A percentile compares a stretch with the other conserved stretches of the same genome.
These are phyloP conservation scores for Eubucco bourcierii DNA, from an alignment of 2,113 vertebrate genomes.

Conservation along the genomic window DNA sequence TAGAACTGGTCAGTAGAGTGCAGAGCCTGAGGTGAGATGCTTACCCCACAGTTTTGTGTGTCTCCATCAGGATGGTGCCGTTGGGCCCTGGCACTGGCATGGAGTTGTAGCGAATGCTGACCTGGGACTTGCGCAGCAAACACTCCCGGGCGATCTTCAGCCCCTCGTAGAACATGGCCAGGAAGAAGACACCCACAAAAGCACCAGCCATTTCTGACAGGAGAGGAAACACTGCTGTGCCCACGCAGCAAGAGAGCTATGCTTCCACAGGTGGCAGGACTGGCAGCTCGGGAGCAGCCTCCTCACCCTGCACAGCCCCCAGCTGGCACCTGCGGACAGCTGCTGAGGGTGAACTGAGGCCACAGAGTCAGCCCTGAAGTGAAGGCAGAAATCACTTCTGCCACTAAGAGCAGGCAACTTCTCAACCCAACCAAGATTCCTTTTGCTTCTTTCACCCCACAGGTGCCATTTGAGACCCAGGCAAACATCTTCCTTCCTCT, in stretches of 20 bases:
- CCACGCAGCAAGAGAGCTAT: background rate
- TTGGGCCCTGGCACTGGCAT: conserved; percentile 95
- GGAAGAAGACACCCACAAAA: conserved; percentile 90
- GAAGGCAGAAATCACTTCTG: background rate
- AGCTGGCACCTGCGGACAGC: fast-evolving
- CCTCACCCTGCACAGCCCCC: fast-evolving
- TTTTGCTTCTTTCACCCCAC: background rate
- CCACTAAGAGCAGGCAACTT: background rate
- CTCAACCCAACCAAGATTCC: background rate
- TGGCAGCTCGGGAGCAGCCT: background rate
- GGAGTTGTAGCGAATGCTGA: conserved; percentile 98
- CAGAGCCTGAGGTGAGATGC: background rate
- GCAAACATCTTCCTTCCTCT: too few species aligned
- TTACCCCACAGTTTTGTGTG: conserved; percentile 97
- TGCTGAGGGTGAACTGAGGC: background rate
- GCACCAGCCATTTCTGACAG: conserved; percentile 92
- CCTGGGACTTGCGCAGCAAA: conserved; percentile 92
- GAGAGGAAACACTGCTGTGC: background rate
- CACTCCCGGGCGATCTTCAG: conserved; percentile 93
- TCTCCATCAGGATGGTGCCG: conserved; percentile 95
- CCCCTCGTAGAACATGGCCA: conserved; percentile 94
- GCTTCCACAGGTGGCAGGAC: background rate
- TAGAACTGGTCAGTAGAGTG: too few species aligned
- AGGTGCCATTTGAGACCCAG: background rate
- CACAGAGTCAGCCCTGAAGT: background rate